Evolutionary conservation across 2,113 vertebrate species (phyloP).

Genomic region (Pheucticus melanocephalus): DNA sequence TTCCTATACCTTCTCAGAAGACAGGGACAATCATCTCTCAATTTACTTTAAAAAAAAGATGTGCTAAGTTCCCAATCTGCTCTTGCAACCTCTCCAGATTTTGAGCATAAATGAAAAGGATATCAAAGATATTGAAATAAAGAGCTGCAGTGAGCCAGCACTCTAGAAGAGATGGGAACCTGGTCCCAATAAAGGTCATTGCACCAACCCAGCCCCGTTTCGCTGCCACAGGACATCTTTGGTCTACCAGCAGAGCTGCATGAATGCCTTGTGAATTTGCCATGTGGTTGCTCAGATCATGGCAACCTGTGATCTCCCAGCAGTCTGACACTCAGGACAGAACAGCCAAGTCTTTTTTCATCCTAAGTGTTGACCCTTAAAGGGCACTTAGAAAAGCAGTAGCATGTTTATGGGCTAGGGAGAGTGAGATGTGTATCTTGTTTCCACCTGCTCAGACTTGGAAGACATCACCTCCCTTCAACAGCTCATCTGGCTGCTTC

Average conservation of each 20-base stretch:
- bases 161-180: background rate
- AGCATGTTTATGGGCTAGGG: background rate
- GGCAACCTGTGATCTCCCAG: slow-evolving; percentile 8
- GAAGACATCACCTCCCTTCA: slow-evolving; percentile 62
- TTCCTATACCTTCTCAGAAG: background rate
- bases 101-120: background rate
- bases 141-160: background rate
- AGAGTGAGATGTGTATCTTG: slow-evolving; percentile 52
- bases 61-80: background rate
- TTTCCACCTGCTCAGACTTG: slow-evolving; percentile 63
- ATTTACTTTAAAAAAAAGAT: background rate
- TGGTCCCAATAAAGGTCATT: background rate
- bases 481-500: slow-evolving; percentile 62
- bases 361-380: slow-evolving; percentile 9
- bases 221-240: background rate
- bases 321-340: slow-evolving; percentile 51
- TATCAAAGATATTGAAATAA: background rate
- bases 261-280: background rate
- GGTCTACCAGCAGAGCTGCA: background rate
- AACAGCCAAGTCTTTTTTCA: slow-evolving; percentile 29
- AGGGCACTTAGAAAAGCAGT: slow-evolving; percentile 13
- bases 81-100: background rate
- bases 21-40: background rate
- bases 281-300: slow-evolving; percentile 31
- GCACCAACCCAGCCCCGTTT: background rate